Base-by-base conservation (phyloP, 2,797 vertebrate species). In the Champsocephalus gunnari region DNA sequence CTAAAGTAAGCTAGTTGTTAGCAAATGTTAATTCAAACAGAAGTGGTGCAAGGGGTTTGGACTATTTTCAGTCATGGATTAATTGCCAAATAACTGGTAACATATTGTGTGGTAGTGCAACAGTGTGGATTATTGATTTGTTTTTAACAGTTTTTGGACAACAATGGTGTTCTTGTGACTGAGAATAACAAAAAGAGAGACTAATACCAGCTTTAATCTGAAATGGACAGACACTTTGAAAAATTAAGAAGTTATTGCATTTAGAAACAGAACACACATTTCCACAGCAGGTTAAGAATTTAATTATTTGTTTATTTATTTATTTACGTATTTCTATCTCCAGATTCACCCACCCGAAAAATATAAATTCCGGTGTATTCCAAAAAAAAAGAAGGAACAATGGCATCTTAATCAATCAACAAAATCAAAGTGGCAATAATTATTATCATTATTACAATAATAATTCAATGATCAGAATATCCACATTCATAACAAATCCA, bases 401-500 rank as follows among this genome's bases (percentile, higher is more conserved):
- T 92, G 89, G 84, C 90, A 88, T 93, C 88, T 83, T 93, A 94
- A 93, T 90, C 86, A 88, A 93, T 93, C 84, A 85, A 94, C 90
- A 89, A 94, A 94, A 92, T 89, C 86, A 92, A 92, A 93, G 82
- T 93, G 92, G 89, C 90, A 93, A 94, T 95, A 91, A 93, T 93
- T 93, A 93, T 94, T 91, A 93, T 93, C 91, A 94, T 93, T 92
- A 94, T 94, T 93, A 94, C 94, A 94, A 94, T 94, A 94, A 94
- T 93, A 94, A 93, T 94, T 94, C 82, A 94, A 94, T 94, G 91
- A 94, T 93, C 93, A 94, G 93, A 95, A 94, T 95, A 95, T 94
- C 92, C 93, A 96, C 94, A 96, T 95, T 95, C 94, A 95, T 95
- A 94, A 95, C 93, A 95, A 94, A 94, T 93, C 93, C 92, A 94